Base-by-base conservation (phyloP, 2,113 vertebrate genomes). In the Corvus moneduloides region DNA sequence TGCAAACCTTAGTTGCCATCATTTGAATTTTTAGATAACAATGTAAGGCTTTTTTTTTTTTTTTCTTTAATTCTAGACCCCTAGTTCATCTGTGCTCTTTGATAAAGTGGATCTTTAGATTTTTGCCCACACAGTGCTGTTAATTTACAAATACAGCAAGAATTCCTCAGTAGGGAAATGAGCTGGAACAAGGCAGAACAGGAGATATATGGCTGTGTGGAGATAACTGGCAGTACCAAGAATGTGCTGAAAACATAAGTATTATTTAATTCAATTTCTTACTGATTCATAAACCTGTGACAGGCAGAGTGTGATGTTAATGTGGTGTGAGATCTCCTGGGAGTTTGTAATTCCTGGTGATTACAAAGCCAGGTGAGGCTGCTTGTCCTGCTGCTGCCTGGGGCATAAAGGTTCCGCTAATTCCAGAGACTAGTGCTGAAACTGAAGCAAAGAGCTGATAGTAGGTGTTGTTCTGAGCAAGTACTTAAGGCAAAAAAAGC, bases 181-280 rank as follows among this genome's bases (percentile, higher is more conserved):
- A 91, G 43, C 16, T 56, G 43, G 41, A 87, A 54, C 24, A 54
- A 81, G 51, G 74, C 4, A 39, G 26, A 51, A 28, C 22, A 48
- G 3, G 8, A 39, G 56, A 54, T 7, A 18, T 1, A 11, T 0
- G 1, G 12, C 5, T 9, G 28, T 30, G 35, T 74, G 90, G 67
- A 37, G 56, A 49, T n/a, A 74, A 75, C 20, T 46, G 61, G 22
- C 30, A 55, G 16, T 32, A 41, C 41, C 10, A 73, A 16, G 46
- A 61, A 69, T 11, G 32, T 54, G 23, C 16, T 72, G 49, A n/a
- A 76, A 89, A 43, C 33, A 7, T 1, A 28, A 18, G 3, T 7
- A 22, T 41, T 0, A 9, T 58, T 68, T 59, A 41, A 41, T 51
- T 21, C 59, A 14, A 39, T 71, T 78, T 49, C 7, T 5, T 61